Evolutionary conservation across 2,888 invertebrate species (phyloP), one percentile per base, ranked within the genome.

Genomic region (Parthenolecanium corni): DNA sequence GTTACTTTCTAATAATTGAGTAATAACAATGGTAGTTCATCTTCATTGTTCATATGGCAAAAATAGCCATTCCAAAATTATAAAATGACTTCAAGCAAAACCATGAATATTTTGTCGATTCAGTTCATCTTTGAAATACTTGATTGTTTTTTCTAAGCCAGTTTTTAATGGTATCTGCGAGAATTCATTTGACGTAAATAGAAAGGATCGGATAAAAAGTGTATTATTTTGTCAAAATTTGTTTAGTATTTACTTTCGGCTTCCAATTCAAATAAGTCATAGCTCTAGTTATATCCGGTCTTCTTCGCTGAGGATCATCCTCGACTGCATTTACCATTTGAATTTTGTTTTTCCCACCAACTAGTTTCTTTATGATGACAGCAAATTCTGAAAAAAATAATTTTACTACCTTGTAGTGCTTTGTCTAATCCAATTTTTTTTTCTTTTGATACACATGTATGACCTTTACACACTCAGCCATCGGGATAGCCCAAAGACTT

Each of bases 291-390:
- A 99, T 99, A 73, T 97, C 93, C 0, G 98, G 98, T 68, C 87
- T 85, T 52, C 98, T 79, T 66, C 92, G 79, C 73, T 93, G 92
- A 0, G 98, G 98, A 77, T 99, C 98, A 74, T 98, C 98, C 73
- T 91, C 87, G 52, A 95, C 88, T 3, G 92, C 89, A 20, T 88
- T 84, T 66, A 85, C 80, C 69, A 89, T 85, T 20, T 85, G 79
- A 64, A 98, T 85, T 70, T 83, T 81, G 74, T 92, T 94, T 38
- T 82, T 81, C 31, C 91, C 90, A 14, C 92, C 95, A 71, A 88
- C 85, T 71, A 89, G 77, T 69, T 84, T 82, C 74, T 86, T 86
- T 69, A 92, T 91, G 69, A 90, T 86, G 65, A 82, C 76, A 1
- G 91, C 92, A 73, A 92, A 92, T 75, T 91, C 91, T 87, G 77